Percentiles rank a stretch among this genome's conserved stretches.
Evolutionary conservation across 2,888 invertebrate genomes (phyloP).

Genomic region (Microctonus brassicae): DNA sequence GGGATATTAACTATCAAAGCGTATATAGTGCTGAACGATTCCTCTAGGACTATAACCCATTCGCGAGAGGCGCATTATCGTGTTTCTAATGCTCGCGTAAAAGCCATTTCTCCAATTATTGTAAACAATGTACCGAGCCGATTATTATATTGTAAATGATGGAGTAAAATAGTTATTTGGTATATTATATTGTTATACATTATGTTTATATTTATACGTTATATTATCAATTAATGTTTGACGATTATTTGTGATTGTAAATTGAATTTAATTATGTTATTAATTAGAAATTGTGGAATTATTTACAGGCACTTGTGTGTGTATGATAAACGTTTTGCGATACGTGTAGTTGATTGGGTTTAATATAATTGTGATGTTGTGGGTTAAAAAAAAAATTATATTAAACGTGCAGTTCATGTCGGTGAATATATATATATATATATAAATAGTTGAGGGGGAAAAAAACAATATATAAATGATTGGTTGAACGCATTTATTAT

Average conservation of each 20-base stretch:
- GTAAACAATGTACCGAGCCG: constrained; percentile 37
- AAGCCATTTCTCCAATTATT: constrained; percentile 19
- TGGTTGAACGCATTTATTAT: constrained; percentile 7
- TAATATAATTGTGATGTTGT: background rate
- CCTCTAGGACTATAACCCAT: constrained; percentile 41
- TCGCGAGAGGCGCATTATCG: constrained; percentile 17
- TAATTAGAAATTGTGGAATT: background rate
- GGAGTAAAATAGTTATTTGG: background rate
- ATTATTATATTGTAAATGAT: background rate
- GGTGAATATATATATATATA: too few relatives aligned
- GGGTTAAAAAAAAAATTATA: background rate
- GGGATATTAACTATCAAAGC: constrained; percentile 51
- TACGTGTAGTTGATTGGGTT: background rate
- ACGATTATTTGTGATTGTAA: background rate
- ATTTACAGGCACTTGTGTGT: background rate
- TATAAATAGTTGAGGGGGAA: too few relatives aligned
- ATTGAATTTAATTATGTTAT: background rate
- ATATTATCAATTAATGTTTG: background rate
- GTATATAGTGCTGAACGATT: constrained; percentile 42
- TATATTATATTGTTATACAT: background rate
- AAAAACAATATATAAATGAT: background rate
- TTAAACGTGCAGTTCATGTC: too few relatives aligned
- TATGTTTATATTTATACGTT: background rate
- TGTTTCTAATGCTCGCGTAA: background rate
- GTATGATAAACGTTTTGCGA: background rate